Percentiles rank a stretch among this genome's conserved stretches.
phyloP scores from a whole-genome alignment of 2,888 invertebrate species.

The Brenthis daphne region DNA sequence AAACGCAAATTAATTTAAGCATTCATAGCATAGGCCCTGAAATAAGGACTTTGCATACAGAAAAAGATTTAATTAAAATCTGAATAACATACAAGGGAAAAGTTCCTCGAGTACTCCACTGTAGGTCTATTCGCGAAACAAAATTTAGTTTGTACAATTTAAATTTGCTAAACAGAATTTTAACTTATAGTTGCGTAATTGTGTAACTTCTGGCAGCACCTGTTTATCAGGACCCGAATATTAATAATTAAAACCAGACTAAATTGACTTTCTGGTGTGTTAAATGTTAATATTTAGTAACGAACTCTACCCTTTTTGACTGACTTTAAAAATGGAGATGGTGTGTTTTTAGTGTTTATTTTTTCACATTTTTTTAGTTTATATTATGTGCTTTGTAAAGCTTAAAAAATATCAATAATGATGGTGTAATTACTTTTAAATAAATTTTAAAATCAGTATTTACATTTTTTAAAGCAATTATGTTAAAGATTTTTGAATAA shows the following conservation, averaged over 20 bases:
- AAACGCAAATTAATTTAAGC: too few species aligned
- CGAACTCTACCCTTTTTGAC: not conserved
- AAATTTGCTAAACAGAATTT: conserved; percentile 11
- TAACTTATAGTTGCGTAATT: conserved; percentile 12
- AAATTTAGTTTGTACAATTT: conserved; percentile 16
- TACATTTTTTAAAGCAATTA: not conserved
- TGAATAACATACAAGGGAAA: conserved; percentile 5
- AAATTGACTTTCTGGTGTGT: not conserved
- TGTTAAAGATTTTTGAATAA: too few species aligned
- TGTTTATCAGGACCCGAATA: conserved; percentile 10
- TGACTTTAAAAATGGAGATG: not conserved
- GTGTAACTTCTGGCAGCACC: conserved; percentile 18
- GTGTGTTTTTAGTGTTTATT: too few species aligned
- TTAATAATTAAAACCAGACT: conserved; percentile 10
- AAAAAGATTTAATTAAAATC: conserved; percentile 10
- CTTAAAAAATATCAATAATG: too few species aligned
- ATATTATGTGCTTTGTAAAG: too few species aligned
- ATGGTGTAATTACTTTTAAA: too few species aligned
- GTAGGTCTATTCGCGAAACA: conserved; percentile 7
- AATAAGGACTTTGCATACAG: not conserved
- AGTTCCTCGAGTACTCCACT: conserved; percentile 9
- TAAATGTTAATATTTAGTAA: too few species aligned
- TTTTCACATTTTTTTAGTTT: too few species aligned
- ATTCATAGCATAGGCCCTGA: too few species aligned
- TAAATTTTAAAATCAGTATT: not conserved